phyloP scores from a whole-genome alignment of 2,797 vertebrate genomes.

The Acestrorhynchus altus region DNA sequence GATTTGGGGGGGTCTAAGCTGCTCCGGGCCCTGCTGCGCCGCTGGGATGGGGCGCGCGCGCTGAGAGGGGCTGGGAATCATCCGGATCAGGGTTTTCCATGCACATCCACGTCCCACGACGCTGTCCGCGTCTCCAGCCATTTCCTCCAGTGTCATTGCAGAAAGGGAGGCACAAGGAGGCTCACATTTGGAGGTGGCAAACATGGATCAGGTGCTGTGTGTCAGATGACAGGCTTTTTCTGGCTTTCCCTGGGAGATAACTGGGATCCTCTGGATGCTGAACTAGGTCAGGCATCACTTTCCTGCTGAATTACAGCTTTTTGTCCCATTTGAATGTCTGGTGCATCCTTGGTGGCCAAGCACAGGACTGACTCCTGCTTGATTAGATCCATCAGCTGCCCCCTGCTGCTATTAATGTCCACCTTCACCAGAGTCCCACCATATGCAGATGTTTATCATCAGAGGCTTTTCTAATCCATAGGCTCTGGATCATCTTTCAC shows the following conservation, averaged over 20 bases:
- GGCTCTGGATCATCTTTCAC: conserved; percentile 22
- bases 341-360: not conserved
- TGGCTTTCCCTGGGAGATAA: conserved; percentile 4
- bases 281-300: conserved; percentile 31
- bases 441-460: not conserved
- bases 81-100: not conserved
- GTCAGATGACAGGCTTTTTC: conserved; percentile 49
- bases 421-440: not conserved
- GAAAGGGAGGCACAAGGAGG: conserved; percentile 1
- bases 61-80: too few species aligned
- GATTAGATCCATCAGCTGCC: not conserved
- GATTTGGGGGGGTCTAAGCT: not conserved
- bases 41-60: not conserved
- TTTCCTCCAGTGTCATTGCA: conserved; percentile 6
- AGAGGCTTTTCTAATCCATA: not conserved
- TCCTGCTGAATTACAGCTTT: not conserved
- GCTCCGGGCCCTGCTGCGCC: not conserved
- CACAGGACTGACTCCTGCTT: not conserved
- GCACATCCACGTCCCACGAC: not conserved
- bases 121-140: not conserved
- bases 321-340: not conserved
- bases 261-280: not conserved
- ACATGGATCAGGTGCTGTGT: conserved; percentile 27
- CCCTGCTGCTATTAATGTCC: not conserved
- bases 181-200: conserved; percentile 13